These are phyloP conservation scores for Osmerus mordax DNA, from an alignment of 2,113 vertebrate genomes.

Conservation along the genomic window DNA sequence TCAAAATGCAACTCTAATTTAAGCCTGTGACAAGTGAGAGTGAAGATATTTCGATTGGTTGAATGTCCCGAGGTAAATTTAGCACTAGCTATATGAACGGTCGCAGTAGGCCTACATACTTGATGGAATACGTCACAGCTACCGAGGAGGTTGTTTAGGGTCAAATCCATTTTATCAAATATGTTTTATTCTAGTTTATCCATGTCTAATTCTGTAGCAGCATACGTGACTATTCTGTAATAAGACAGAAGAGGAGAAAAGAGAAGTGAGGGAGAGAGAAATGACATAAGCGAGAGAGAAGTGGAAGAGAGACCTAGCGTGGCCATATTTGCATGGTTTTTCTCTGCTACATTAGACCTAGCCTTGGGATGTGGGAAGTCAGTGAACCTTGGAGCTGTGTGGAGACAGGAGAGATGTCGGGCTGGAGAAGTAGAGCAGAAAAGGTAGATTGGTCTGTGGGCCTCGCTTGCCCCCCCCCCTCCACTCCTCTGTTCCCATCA, in stretches of 20 bases:
- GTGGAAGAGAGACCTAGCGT: too few species aligned
- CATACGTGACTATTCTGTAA: not conserved
- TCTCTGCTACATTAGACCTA: constrained; percentile 12
- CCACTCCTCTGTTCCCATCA: too few species aligned
- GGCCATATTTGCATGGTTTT: not conserved
- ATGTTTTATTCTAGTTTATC: not conserved
- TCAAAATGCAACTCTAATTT: too few species aligned
- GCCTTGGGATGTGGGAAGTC: constrained; percentile 26
- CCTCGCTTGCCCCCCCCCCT: constrained; percentile 11
- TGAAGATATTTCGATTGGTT: too few species aligned
- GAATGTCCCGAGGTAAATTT: too few species aligned
- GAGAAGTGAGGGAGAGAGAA: too few species aligned
- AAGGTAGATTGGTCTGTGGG: constrained; percentile 44
- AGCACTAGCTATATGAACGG: too few species aligned
- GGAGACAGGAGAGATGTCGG: constrained; percentile 34
- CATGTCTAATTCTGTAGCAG: not conserved
- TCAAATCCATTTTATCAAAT: not conserved
- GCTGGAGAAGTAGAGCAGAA: constrained; percentile 59
- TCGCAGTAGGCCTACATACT: too few species aligned
- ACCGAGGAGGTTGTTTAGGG: not conserved
- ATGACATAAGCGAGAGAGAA: too few species aligned
- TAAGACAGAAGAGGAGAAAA: not conserved
- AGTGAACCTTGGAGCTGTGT: constrained; percentile 32
- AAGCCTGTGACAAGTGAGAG: too few species aligned
- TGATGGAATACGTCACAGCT: too few species aligned